These are phyloP conservation scores for Centropristis striata DNA, from an alignment of 2,113 vertebrate genomes.

Conservation along the genomic window DNA sequence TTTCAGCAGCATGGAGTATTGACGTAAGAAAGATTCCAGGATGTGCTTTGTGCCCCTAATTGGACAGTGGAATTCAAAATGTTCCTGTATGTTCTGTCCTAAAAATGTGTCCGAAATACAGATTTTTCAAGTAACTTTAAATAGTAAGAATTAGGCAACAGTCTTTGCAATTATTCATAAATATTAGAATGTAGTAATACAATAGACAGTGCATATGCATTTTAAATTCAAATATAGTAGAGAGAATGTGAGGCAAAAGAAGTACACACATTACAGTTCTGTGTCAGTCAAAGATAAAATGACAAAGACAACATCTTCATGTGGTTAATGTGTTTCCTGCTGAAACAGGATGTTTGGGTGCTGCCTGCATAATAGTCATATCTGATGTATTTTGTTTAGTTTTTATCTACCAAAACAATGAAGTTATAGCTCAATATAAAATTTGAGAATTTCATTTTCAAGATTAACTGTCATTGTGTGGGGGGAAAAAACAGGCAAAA, in stretches of 20 bases:
- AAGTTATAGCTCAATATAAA: not conserved
- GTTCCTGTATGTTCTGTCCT: not conserved
- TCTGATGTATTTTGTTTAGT: not conserved
- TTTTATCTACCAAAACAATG: not conserved
- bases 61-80: conserved; percentile 11
- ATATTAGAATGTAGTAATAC: not conserved
- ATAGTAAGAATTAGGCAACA: not conserved
- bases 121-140: not conserved
- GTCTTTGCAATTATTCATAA: not conserved
- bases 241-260: not conserved
- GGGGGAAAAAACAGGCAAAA: not conserved
- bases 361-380: not conserved
- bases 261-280: not conserved
- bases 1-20: conserved; percentile 22
- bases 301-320: conserved; percentile 25
- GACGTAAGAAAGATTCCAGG: conserved; percentile 2
- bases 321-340: conserved; percentile 64
- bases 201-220: not conserved
- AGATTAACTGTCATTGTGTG: conserved; percentile 3
- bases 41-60: not conserved
- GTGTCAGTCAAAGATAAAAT: not conserved
- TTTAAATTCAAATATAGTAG: not conserved
- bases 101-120: not conserved
- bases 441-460: not conserved
- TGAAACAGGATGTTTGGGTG: conserved; percentile 47